Base-by-base conservation (phyloP, 2,797 vertebrate genomes). In the Acanthurus tractus region DNA sequence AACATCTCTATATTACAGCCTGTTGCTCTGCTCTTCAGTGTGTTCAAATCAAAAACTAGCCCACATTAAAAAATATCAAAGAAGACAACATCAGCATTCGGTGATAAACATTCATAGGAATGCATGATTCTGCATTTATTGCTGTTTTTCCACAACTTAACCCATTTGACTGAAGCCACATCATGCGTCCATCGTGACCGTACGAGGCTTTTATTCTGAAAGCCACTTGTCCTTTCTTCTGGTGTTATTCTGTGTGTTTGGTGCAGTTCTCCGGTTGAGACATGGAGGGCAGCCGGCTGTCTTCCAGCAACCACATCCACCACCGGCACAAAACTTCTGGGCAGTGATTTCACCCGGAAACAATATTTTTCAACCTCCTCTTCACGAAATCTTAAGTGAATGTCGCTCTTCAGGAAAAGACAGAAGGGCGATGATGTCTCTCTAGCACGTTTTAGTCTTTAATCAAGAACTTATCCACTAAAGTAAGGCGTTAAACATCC, bases 271-370 rank as follows among this genome's bases (percentile, higher is more conserved):
- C 29, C 6, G 1, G 45, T 1, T 25, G 49, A 57, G 29, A 36
- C 34, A 25, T 25, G 22, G 61, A 66, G 38, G 58, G 50, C 38
- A 67, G 18, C 45, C 46, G 63, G 63, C 29, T 63, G 54, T 76
- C 71, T 71, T 52, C 66, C n/a, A 50, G 20, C 20, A 25, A n/a
- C 46, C 45, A n/a, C 20, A 70, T 23, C 38, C 38, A 65, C 20
- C 40, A 44, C 54, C 40, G 54, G 74, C 36, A 29, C 22, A 48
- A 40, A 84, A 82, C 54, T 74, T 81, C 45, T 71, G 54, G 68
- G 72, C 79, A 18, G 76, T 83, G 82, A 87, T 92, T 91, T 91
- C 83, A 90, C 82, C 86, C 81, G 90, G 88, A 94, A 94, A 91
- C 62, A 82, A 50, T 4, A 42, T 70, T 36, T 45, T 52, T 53